Conservation (phyloP, 2,113 vertebrate genomes). For the Cathartes aura region DNA sequence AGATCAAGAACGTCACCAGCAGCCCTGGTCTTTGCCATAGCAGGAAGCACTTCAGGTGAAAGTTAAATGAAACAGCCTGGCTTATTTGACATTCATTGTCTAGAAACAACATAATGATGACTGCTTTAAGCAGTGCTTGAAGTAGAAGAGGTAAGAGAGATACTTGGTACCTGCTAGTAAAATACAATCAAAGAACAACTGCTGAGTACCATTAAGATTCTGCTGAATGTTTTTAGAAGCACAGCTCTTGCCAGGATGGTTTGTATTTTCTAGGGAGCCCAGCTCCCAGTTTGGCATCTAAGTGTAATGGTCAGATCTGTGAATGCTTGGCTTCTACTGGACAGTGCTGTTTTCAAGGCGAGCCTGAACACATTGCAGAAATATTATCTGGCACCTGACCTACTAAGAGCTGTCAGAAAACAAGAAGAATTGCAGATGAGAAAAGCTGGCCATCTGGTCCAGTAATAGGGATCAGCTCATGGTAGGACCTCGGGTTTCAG, state of each 20-base stretch:
- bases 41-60: neutral
- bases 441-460: constrained; percentile 3
- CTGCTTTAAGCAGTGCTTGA: neutral
- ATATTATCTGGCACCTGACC: neutral
- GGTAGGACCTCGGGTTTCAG: neutral
- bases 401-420: constrained; percentile 21
- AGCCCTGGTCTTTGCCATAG: neutral
- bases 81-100: neutral
- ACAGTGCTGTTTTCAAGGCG: neutral
- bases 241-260: neutral
- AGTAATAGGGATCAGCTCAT: neutral
- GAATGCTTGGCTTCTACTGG: neutral
- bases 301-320: neutral
- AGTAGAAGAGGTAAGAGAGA: neutral
- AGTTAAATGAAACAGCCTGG: neutral
- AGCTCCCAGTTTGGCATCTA: neutral
- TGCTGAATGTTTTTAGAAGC: neutral
- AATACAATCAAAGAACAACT: neutral
- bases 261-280: neutral
- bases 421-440: neutral
- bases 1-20: neutral
- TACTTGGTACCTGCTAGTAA: neutral
- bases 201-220: neutral
- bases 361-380: neutral
- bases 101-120: neutral